Evolutionary conservation across 1,140 invertebrate species (phyloP).

Genomic region (Pogonomyrmex barbatus): DNA sequence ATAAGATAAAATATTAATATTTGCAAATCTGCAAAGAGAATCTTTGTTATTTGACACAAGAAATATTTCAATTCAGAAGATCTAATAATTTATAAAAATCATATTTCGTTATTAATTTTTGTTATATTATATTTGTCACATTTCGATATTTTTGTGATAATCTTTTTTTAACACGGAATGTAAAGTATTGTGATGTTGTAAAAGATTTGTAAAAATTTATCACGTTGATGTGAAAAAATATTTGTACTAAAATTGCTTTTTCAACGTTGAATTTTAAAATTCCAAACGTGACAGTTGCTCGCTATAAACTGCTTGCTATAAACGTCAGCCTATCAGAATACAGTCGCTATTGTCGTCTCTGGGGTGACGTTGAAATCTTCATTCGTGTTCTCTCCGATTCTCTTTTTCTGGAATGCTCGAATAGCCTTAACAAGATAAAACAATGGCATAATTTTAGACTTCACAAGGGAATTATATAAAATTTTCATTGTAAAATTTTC

Average conservation of each 20-base stretch:
- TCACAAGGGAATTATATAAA: not conserved
- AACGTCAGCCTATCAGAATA: not conserved
- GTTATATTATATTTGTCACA: not conserved
- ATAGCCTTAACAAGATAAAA: not conserved
- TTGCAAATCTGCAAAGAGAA: not conserved
- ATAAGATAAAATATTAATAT: not conserved
- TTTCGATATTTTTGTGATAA: not conserved
- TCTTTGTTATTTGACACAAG: not conserved
- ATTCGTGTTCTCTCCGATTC: not conserved
- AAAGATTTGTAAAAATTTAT: not conserved
- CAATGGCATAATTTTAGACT: too few relatives aligned
- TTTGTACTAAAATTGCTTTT: not conserved
- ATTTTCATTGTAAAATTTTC: not conserved
- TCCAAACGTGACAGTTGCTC: not conserved
- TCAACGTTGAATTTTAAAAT: conserved; percentile 16
- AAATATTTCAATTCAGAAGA: not conserved
- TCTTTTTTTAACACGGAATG: not conserved
- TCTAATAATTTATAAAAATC: not conserved
- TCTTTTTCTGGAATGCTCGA: not conserved
- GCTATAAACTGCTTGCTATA: not conserved
- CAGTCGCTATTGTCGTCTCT: not conserved
- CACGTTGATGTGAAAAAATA: not conserved
- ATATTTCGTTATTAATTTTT: not conserved
- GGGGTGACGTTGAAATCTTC: not conserved
- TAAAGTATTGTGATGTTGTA: too few relatives aligned